phyloP scores from a whole-genome alignment of 2,888 invertebrate genomes.

The Gerris lacustris region DNA sequence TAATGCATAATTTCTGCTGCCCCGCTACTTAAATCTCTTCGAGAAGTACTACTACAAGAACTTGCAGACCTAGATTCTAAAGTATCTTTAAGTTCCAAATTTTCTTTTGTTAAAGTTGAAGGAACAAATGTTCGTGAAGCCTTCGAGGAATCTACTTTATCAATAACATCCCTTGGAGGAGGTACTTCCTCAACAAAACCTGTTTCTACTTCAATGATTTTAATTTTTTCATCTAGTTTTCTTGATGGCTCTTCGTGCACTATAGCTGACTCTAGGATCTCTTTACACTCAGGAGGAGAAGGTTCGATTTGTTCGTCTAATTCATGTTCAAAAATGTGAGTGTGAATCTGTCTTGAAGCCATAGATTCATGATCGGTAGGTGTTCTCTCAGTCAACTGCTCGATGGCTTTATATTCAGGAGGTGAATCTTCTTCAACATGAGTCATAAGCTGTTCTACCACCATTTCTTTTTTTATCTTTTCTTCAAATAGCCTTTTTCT shows the following conservation, averaged over 20 bases:
- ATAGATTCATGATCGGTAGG: conserved; percentile 30
- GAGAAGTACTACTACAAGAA: conserved; percentile 3
- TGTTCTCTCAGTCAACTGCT: conserved; percentile 30
- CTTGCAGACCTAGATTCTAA: conserved; percentile 21
- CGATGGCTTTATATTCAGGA: conserved; percentile 40
- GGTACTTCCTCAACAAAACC: no score
- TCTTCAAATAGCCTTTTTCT: conserved; percentile 49
- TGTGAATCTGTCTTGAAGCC: conserved; percentile 31
- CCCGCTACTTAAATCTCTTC: conserved; percentile 11
- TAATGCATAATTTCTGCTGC: conserved; percentile 30
- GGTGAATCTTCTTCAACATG: conserved; percentile 41
- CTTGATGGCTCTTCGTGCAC: not conserved
- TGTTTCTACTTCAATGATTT: no score
- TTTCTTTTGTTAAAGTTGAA: conserved; percentile 18
- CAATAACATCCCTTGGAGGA: not conserved
- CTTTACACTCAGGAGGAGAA: conserved; percentile 31
- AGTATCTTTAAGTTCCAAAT: conserved; percentile 24
- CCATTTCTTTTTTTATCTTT: conserved; percentile 47
- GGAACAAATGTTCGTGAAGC: not conserved
- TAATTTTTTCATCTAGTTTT: conserved; percentile 17
- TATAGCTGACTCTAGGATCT: conserved; percentile 17
- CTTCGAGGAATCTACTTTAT: not conserved
- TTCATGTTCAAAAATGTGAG: conserved; percentile 32
- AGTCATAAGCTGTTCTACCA: conserved; percentile 41
- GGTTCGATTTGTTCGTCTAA: conserved; percentile 32